Evolutionary conservation across 2,888 invertebrate genomes (phyloP), one percentile per base, ranked within the genome.

Genomic region (Villa cingulata): DNA sequence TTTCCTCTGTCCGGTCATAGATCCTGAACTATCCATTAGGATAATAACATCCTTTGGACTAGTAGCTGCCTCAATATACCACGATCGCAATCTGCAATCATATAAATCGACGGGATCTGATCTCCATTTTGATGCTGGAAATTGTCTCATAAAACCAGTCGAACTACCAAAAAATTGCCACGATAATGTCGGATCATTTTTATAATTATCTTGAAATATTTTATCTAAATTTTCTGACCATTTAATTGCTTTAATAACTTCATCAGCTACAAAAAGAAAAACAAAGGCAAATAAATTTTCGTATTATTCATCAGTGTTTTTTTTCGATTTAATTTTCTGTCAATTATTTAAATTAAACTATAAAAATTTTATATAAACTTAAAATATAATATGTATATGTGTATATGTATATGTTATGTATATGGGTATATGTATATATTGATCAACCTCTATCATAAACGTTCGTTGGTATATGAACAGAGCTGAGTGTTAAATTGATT

Each of bases 131-230:
- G 84, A 80, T 41, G 87, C 87, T 73, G 98, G 98, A 72, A 86
- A 98, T 65, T 94, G 90, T 58, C 97, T 77, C 81, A 98, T 90
- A 67, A 97, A 96, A 37, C 98, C 98, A 17, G 89, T 86, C 34
- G 94, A 84, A 66, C 94, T 95, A 54, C 97, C 96, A 69, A 97
- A 98, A 68, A 92, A 96, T 72, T 98, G 98, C 92, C 96, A 98
- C 5, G 89, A 88, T 38, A 95, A 73, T 4, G 88, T 84, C 16
- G 88, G 87, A 68, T 92, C 89, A 50, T 78, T 77, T 63, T 83
- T 80, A 62, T 85, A 86, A 70, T 95, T 95, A 61, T 83, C 80
- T 55, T 80, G 79, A 70, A 96, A 97, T 56, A 83, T 86, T 46
- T 82, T 78, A 66, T 96, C 92, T 57, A 98, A 74, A 57, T 86